phyloP scores from a whole-genome alignment of 2,113 vertebrate genomes.

The Prunella fulvescens region DNA sequence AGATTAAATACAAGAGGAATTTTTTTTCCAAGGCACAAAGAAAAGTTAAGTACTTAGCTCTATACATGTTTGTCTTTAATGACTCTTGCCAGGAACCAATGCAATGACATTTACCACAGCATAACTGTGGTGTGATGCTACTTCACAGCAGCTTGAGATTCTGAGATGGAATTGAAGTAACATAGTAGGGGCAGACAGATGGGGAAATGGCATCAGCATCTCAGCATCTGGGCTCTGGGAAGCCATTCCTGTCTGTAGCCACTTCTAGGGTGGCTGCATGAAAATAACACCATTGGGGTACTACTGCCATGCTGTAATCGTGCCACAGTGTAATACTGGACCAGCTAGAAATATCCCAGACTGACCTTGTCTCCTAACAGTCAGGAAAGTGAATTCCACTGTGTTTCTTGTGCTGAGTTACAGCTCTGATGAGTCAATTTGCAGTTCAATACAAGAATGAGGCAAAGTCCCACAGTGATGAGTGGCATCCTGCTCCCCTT shows the following conservation, averaged over 20 bases:
- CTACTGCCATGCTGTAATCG: neutral
- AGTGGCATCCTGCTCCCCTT: neutral
- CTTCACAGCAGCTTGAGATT: neutral
- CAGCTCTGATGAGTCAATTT: neutral
- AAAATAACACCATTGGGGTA: neutral
- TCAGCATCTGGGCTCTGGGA: neutral
- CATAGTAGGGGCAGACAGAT: neutral
- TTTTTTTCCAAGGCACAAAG: neutral
- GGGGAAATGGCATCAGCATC: neutral
- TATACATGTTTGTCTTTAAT: neutral
- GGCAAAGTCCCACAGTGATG: neutral
- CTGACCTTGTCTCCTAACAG: neutral
- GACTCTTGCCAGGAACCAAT: neutral
- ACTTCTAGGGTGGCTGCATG: neutral
- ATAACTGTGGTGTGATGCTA: neutral
- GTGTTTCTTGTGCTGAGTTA: neutral
- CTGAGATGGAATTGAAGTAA: neutral
- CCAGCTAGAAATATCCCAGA: neutral
- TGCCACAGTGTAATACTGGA: neutral
- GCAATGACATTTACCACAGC: neutral
- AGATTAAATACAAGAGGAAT: neutral
- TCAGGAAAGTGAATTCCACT: neutral
- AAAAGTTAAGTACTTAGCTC: neutral
- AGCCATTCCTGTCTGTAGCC: neutral
- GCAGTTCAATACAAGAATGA: neutral